These are phyloP conservation scores for Dromius quadrimaculatus DNA, from an alignment of 2,888 invertebrate genomes.

Conservation along the genomic window DNA sequence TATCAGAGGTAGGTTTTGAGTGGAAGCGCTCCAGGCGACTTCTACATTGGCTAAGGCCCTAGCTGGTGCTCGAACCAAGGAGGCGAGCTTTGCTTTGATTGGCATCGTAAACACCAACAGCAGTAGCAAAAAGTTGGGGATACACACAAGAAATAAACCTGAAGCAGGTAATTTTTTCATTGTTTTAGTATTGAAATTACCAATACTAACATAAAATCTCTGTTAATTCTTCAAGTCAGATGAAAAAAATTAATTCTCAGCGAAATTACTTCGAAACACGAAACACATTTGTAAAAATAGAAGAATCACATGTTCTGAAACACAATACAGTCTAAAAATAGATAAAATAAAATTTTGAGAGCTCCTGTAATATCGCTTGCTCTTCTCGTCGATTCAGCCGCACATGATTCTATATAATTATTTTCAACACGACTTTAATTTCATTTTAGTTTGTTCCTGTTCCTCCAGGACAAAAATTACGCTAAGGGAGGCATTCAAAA, in stretches of 20 bases:
- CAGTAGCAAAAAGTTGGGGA: constrained; percentile 46
- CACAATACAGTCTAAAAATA: neutral
- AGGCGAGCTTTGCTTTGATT: constrained; percentile 60
- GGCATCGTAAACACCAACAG: constrained; percentile 65
- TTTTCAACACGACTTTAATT: constrained; percentile 43
- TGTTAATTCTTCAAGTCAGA: constrained; percentile 52
- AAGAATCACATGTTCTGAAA: constrained; percentile 13
- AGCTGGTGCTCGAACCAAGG: neutral
- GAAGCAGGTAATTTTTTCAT: too few relatives aligned
- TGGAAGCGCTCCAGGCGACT: constrained; percentile 1
- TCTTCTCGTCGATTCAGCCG: constrained; percentile 20
- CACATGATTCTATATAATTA: constrained; percentile 43
- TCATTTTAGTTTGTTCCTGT: constrained; percentile 44
- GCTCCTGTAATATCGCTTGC: constrained; percentile 10
- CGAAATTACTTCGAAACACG: constrained; percentile 19
- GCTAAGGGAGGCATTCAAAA: too few relatives aligned
- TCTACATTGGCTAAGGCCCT: neutral
- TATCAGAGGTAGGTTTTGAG: constrained; percentile 58
- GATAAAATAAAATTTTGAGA: constrained; percentile 24
- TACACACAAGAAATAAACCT: neutral
- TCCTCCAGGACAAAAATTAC: constrained; percentile 39
- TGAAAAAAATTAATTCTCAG: constrained; percentile 18
- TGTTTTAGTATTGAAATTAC: neutral
- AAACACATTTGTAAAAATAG: constrained; percentile 12
- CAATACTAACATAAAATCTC: too few relatives aligned